A percentile compares a stretch with the other conserved stretches of the same genome.
phyloP scores from a whole-genome alignment of 2,888 invertebrate genomes.

The Lycia hirtaria region DNA sequence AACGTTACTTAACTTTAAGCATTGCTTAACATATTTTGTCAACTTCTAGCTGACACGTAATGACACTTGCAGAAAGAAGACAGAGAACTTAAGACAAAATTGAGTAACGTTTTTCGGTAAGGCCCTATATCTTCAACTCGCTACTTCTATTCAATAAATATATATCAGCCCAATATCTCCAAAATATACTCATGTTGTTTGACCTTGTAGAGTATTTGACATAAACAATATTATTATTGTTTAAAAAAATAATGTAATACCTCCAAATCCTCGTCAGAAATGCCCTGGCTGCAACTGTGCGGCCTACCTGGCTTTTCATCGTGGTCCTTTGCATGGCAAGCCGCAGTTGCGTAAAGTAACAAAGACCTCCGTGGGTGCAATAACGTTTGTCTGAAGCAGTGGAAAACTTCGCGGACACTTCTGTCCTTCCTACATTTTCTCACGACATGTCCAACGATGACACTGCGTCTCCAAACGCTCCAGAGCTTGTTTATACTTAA shows the following conservation, averaged over 20 bases:
- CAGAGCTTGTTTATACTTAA: conserved; percentile 64
- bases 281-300: conserved; percentile 57
- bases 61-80: too few species aligned
- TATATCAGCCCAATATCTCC: not conserved
- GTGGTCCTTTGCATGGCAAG: conserved; percentile 60
- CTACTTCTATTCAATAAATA: too few species aligned
- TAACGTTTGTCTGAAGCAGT: conserved; percentile 68
- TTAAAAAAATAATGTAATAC: conserved; percentile 45
- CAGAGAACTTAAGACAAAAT: too few species aligned
- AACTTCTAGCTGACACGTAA: too few species aligned
- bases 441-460: conserved; percentile 64
- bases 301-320: conserved; percentile 40
- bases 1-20: too few species aligned
- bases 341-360: conserved; percentile 71
- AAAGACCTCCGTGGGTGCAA: conserved; percentile 66
- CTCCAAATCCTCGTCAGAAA: conserved; percentile 73
- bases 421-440: conserved; percentile 68
- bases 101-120: too few species aligned
- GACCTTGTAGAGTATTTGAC: conserved; percentile 33
- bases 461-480: conserved; percentile 69
- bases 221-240: conserved; percentile 21
- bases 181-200: conserved; percentile 8
- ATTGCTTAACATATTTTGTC: too few species aligned
- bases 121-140: too few species aligned
- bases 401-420: conserved; percentile 68